phyloP scores from a whole-genome alignment of 2,113 vertebrate species.

The Xyrauchen texanus region DNA sequence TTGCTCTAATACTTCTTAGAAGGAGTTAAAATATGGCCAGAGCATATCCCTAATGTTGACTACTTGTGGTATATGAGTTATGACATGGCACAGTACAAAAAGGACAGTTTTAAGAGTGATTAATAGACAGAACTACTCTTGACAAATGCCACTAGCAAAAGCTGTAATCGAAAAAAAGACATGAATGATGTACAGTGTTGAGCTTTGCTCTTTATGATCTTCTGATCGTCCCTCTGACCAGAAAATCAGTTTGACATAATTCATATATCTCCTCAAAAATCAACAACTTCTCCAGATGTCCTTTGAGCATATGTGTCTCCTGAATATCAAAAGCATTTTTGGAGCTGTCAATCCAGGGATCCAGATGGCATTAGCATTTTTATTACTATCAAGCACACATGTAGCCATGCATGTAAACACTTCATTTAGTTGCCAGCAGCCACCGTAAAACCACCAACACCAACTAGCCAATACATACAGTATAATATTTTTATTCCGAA shows the following conservation, averaged over 20 bases:
- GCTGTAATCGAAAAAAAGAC: constrained; percentile 11
- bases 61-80: no score
- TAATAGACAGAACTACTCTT: background rate
- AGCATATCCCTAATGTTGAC: no score
- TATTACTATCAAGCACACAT: constrained; percentile 69
- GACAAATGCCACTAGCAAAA: constrained; percentile 13
- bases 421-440: constrained; percentile 67
- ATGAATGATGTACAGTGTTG: constrained; percentile 36
- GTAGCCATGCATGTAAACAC: constrained; percentile 74
- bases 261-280: constrained; percentile 38
- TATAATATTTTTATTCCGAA: constrained; percentile 7
- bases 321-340: constrained; percentile 41
- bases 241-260: constrained; percentile 49
- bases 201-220: constrained; percentile 15
- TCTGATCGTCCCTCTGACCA: constrained; percentile 15
- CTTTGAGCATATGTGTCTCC: constrained; percentile 12
- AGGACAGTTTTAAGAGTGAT: no score
- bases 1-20: no score
- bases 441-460: constrained; percentile 23
- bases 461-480: background rate
- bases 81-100: no score
- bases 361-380: constrained; percentile 77
- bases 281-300: constrained; percentile 17
- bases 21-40: no score
- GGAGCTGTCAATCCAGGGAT: constrained; percentile 64